phyloP scores from a whole-genome alignment of 2,888 invertebrate genomes.

The Acanthopleura granulata region DNA sequence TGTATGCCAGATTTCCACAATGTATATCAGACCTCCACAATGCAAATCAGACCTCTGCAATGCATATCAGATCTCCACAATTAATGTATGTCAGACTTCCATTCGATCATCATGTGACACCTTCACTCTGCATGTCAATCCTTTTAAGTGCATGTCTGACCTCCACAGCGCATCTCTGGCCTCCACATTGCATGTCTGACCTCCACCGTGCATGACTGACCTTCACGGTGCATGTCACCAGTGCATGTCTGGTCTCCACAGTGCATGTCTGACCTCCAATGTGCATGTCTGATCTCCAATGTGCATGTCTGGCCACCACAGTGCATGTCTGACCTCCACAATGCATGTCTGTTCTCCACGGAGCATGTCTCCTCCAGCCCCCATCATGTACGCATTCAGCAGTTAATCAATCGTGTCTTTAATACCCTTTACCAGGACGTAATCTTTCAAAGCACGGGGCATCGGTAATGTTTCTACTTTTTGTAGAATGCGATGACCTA shows the following conservation, averaged over 20 bases:
- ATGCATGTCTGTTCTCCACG: background rate
- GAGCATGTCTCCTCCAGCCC: background rate
- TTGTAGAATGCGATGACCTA: conserved; percentile 61
- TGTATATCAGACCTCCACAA: background rate
- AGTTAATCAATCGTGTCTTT: background rate
- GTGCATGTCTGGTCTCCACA: background rate
- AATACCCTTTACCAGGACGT: conserved; percentile 61
- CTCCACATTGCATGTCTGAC: background rate
- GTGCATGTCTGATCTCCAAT: background rate
- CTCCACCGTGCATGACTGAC: background rate
- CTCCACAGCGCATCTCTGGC: background rate
- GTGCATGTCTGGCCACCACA: background rate
- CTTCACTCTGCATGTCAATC: background rate
- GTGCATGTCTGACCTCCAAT: background rate
- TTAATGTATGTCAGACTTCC: background rate
- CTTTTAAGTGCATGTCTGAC: background rate
- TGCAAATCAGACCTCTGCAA: background rate
- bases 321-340: background rate
- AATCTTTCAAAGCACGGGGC: conserved; percentile 65
- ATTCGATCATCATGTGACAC: no score
- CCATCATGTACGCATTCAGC: no score
- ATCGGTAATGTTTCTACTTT: conserved; percentile 61
- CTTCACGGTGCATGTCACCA: background rate
- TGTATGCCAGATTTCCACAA: background rate
- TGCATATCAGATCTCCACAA: background rate